Evolutionary conservation across 2,113 vertebrate species (phyloP), one percentile per base, ranked within the genome.

Genomic region (Dromaius novaehollandiae): DNA sequence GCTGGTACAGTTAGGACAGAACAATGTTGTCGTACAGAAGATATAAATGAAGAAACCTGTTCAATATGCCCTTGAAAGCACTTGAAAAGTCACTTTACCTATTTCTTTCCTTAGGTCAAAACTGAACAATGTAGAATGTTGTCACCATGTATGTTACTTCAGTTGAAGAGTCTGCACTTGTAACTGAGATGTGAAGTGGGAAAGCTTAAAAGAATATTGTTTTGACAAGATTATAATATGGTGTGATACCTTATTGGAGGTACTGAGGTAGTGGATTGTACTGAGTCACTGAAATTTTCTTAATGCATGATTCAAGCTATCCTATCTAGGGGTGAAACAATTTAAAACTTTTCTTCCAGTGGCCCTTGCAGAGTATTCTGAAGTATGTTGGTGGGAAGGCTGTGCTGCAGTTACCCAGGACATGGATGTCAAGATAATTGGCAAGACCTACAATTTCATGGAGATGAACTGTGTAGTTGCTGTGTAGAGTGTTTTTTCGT

Each of bases 71-170:
- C 6, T 86, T 77, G 46, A 32, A 60, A 60, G 34, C 11, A 6
- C 56, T 34, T 34, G 19, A 60, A 58, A 32, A 34, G 32, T 60
- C 30, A 32, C 32, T 87, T 96, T 96, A 96, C 73, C 2, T 24
- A 32, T 92, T 86, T 92, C 25, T 83, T 69, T 90, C 86, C 81
- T 69, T 80, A 56, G 89, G 38, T 74, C 68, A 81, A 77, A 96
- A 73, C n/a, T 40, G 28, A 92, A 28, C 94, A 32, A 75, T 65
- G 48, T 61, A 73, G 42, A 80, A 86, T 55, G 63, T 56, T 80
- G 77, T 86, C 56, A 80, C 69, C 34, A 10, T 65, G 17, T 69
- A 11, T 32, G 36, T 66, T 86, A 82, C 53, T 83, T 86, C 48
- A 81, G 83, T 92, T 83, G 63, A n/a, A 38, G 95, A 81, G 44